phyloP scores from a whole-genome alignment of 1,140 invertebrate species.

The Pseudomyrmex sp. region DNA sequence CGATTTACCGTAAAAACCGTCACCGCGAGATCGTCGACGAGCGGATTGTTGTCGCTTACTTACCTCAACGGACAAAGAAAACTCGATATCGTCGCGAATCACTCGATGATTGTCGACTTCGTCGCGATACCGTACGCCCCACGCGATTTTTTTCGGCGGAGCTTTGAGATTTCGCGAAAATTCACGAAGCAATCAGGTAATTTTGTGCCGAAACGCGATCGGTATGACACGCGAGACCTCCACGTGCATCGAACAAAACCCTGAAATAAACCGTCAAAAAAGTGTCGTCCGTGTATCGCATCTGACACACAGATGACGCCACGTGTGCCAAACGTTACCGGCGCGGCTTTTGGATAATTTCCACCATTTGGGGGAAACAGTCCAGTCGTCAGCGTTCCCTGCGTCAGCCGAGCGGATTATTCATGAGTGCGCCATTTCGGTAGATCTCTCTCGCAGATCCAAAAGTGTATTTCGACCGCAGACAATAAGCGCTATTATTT shows the following conservation, averaged over 20 bases:
- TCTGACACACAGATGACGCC: conserved; percentile 27
- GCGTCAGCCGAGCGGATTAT: too few relatives aligned
- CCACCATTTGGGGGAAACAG: background rate
- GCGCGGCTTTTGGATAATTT: background rate
- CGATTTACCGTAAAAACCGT: conserved; percentile 21
- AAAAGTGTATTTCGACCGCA: too few relatives aligned
- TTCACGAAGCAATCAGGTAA: conserved; percentile 63
- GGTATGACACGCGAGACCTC: conserved; percentile 59
- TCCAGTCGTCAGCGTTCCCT: too few relatives aligned
- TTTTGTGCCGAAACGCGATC: conserved; percentile 75
- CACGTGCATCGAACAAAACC: conserved; percentile 70
- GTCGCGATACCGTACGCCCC: background rate
- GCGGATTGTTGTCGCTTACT: background rate
- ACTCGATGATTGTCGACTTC: too few relatives aligned
- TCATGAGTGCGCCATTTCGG: too few relatives aligned
- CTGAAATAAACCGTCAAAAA: conserved; percentile 62
- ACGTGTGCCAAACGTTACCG: background rate
- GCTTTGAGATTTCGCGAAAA: background rate
- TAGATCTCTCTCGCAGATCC: too few relatives aligned
- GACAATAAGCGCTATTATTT: too few relatives aligned
- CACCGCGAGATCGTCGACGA: background rate
- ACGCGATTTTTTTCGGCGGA: background rate
- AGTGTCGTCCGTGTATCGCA: background rate
- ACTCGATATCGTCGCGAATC: background rate
- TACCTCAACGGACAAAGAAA: conserved; percentile 46